Evolutionary conservation across 1,140 invertebrate genomes (phyloP).

Genomic region (Daktulosphaira vitifoliae): DNA sequence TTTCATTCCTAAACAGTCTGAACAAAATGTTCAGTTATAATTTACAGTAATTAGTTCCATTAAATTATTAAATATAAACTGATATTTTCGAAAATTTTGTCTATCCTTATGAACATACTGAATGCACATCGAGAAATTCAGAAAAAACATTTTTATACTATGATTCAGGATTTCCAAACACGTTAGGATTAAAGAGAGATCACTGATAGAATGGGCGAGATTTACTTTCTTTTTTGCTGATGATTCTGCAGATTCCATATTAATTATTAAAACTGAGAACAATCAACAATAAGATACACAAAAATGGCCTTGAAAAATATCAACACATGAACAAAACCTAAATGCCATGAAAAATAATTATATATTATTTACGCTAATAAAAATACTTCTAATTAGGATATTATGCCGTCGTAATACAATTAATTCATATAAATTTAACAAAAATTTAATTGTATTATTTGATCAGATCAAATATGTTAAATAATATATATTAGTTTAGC

Average conservation of each 20-base stretch:
- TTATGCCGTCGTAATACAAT: too few species aligned
- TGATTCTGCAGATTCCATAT: neutral
- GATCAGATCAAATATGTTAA: too few species aligned
- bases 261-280: constrained; percentile 10
- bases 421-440: too few species aligned
- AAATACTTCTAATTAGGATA: too few species aligned
- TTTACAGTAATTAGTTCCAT: constrained; percentile 30
- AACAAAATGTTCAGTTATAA: neutral
- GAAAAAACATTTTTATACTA: constrained; percentile 2
- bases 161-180: neutral
- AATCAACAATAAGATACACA: neutral
- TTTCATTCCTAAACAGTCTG: neutral
- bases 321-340: constrained; percentile 8
- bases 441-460: too few species aligned
- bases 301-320: neutral
- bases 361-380: too few species aligned
- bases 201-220: neutral
- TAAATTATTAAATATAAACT: neutral
- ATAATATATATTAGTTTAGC: too few species aligned
- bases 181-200: constrained; percentile 27
- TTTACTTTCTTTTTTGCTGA: constrained; percentile 16
- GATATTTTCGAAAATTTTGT: constrained; percentile 15
- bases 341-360: too few species aligned
- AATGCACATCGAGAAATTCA: constrained; percentile 7
- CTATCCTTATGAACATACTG: neutral